Evolutionary conservation across 2,888 invertebrate species (phyloP), one percentile per base, ranked within the genome.

Genomic region (Drosophila eohydei): DNA sequence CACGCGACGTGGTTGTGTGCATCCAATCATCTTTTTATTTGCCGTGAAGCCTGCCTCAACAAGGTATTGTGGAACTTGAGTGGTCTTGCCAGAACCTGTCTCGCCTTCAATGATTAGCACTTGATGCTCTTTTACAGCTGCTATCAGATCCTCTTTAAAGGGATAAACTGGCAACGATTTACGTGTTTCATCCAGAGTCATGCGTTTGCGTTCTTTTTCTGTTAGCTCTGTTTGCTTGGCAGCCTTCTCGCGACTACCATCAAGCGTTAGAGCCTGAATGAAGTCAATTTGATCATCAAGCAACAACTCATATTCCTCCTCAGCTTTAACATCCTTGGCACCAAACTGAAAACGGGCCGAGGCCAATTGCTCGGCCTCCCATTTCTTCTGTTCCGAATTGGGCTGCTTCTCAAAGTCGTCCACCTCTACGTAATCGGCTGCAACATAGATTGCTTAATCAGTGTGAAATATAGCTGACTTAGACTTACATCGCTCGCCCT

Each of bases 1-100:
- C 2, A 99, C 99, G 92, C 99, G 94, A 77, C 99, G 94, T 0
- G 99, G 99, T 92, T 99, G 98, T 0, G 99, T 99, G 91, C 99
- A 99, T 1, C 99, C 99, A 88, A 99, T 97, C 93, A 96, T 96
- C 93, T 97, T 97, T 41, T 95, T 96, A 90, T 96, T 95, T 57
- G 95, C 93, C 2, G 97, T 96, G 89, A 96, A 98, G 3, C 97
- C 99, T 52, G 98, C 97, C 91, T 99, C 98, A 92, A 98, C 96
- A 11, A 99, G 94, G 93, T 99, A 99, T 93, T 99, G 99, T 0
- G 99, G 99, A 81, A 99, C 97, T 94, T 99, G 99, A 9, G 99
- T 99, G 0, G 99, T 99, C 94, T 99, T 99, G 4, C 99, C 99
- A 12, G 98, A 98, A 0, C 99, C 99, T 7, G 99, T 99, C 94